phyloP scores from a whole-genome alignment of 2,888 invertebrate species.

The Brenthis hecate region DNA sequence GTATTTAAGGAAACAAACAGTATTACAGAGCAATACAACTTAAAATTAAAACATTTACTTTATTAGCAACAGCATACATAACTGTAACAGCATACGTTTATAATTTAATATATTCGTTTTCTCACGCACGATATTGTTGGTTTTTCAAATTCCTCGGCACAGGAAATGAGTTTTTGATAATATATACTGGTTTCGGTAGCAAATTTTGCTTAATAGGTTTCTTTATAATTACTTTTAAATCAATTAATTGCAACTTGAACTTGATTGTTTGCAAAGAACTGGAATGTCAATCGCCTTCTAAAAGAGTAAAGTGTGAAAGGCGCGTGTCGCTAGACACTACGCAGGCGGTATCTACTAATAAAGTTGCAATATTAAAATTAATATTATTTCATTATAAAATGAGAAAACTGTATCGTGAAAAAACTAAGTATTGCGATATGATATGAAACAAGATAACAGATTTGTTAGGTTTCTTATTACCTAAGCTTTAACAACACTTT shows the following conservation, averaged over 20 bases:
- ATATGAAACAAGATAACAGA: too few relatives aligned
- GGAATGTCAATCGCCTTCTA: slow-evolving; percentile 70
- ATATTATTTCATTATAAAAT: not conserved
- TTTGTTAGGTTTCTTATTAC: not conserved
- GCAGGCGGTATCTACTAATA: slow-evolving; percentile 21
- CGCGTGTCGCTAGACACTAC: slow-evolving; percentile 37
- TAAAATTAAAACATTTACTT: too few relatives aligned
- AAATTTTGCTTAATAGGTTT: slow-evolving; percentile 34
- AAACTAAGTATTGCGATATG: not conserved
- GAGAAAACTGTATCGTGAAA: not conserved
- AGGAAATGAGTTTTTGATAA: slow-evolving; percentile 19
- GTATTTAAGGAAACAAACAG: too few relatives aligned
- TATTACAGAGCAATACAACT: too few relatives aligned
- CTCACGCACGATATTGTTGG: not conserved
- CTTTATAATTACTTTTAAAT: slow-evolving; percentile 28
- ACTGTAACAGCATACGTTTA: too few relatives aligned
- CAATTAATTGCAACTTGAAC: slow-evolving; percentile 50
- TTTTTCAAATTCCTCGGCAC: slow-evolving; percentile 14
- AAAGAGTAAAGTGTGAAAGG: slow-evolving; percentile 45
- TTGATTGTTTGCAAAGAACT: slow-evolving; percentile 47
- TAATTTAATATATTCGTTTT: too few relatives aligned
- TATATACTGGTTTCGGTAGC: slow-evolving; percentile 25
- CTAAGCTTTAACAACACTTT: not conserved
- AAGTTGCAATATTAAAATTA: slow-evolving; percentile 14
- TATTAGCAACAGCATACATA: too few relatives aligned